These are phyloP conservation scores for Gisinianus flammeolus DNA, from an alignment of 2,888 invertebrate genomes.

Conservation along the genomic window DNA sequence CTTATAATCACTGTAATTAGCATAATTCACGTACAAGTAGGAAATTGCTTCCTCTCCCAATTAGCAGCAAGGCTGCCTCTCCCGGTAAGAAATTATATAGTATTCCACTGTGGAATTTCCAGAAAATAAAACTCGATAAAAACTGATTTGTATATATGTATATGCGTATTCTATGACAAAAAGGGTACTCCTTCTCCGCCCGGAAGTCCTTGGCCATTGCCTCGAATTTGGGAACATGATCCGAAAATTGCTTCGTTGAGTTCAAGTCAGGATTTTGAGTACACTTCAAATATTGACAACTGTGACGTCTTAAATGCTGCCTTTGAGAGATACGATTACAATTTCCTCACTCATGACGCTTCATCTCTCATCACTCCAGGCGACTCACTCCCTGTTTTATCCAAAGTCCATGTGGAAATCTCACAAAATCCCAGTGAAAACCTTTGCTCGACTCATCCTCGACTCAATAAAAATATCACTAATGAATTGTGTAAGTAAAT, in stretches of 20 bases:
- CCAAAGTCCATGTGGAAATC: conserved; percentile 41
- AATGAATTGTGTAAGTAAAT: conserved; percentile 44
- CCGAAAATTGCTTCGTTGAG: conserved; percentile 13
- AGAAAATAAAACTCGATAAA: too few relatives aligned
- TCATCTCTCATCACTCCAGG: background rate
- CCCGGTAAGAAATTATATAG: background rate
- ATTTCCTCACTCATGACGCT: conserved; percentile 18
- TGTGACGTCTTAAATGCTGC: conserved; percentile 49
- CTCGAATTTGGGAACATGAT: conserved; percentile 21
- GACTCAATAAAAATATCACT: conserved; percentile 37
- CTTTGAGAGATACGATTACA: conserved; percentile 47
- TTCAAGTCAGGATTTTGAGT: conserved; percentile 3
- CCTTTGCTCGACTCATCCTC: conserved; percentile 46
- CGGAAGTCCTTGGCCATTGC: conserved; percentile 55
- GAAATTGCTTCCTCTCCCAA: background rate
- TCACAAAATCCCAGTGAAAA: conserved; percentile 29
- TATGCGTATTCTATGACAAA: too few relatives aligned
- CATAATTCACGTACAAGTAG: too few relatives aligned
- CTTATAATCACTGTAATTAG: too few relatives aligned
- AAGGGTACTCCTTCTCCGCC: conserved; percentile 42
- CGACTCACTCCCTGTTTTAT: conserved; percentile 22
- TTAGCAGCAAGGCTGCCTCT: conserved; percentile 6
- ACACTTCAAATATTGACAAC: conserved; percentile 18
- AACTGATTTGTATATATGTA: too few relatives aligned
- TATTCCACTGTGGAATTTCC: too few relatives aligned